phyloP scores from a whole-genome alignment of 2,888 invertebrate genomes.

The Dromius quadrimaculatus region DNA sequence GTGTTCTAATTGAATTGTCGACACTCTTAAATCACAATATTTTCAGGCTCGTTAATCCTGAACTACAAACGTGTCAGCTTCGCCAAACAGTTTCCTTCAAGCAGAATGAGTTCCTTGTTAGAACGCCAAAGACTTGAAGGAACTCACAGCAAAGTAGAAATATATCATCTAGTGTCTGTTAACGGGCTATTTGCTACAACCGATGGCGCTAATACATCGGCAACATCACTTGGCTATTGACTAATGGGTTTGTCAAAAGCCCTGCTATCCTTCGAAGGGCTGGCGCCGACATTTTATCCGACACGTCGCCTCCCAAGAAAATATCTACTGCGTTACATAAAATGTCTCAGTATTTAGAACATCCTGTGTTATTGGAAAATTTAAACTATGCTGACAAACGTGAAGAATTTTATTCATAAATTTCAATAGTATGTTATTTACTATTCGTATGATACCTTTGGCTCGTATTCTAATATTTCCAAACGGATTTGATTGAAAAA shows the following conservation, averaged over 20 bases:
- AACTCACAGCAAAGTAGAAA: background rate
- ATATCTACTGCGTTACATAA: no score
- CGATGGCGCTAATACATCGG: slow-evolving; percentile 39
- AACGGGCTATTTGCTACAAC: slow-evolving; percentile 40
- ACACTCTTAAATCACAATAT: slow-evolving; percentile 28
- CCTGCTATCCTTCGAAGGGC: slow-evolving; percentile 16
- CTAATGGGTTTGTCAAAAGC: slow-evolving; percentile 37
- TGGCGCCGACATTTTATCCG: slow-evolving; percentile 38
- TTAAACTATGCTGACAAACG: no score
- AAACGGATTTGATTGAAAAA: no score
- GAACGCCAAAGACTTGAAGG: background rate
- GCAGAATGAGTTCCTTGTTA: background rate
- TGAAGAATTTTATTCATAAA: no score
- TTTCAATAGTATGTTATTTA: no score
- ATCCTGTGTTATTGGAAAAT: no score
- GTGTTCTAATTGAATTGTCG: slow-evolving; percentile 21
- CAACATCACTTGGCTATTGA: slow-evolving; percentile 30
- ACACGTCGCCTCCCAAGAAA: slow-evolving; percentile 5
- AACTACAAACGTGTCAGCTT: slow-evolving; percentile 26
- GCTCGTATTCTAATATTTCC: no score
- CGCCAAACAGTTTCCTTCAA: background rate
- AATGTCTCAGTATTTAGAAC: no score
- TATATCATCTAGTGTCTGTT: slow-evolving; percentile 30
- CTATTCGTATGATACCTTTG: no score
- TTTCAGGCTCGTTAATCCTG: slow-evolving; percentile 34